Conservation (phyloP, 2,888 invertebrate genomes). For the Orchesella flavescens region DNA sequence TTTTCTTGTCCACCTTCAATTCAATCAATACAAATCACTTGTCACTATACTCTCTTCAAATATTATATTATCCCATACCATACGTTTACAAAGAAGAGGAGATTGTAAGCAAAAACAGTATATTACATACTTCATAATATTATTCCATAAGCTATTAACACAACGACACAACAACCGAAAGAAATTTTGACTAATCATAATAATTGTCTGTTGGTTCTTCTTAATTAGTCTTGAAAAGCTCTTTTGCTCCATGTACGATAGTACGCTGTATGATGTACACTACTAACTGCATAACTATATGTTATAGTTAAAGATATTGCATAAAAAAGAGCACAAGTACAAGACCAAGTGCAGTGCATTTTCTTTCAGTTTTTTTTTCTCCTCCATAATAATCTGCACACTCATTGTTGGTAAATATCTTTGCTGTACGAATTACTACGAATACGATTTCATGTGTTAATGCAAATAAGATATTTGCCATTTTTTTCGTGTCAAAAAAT, state of each 20-base stretch:
- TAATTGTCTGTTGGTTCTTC: slow-evolving; percentile 12
- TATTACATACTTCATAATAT: background rate
- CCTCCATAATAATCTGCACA: no score
- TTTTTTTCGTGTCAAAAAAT: slow-evolving; percentile 9
- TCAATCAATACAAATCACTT: background rate
- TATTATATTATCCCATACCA: no score
- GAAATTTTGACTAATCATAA: slow-evolving; percentile 21
- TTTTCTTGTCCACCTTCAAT: background rate
- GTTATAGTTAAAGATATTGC: no score
- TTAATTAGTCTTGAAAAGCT: slow-evolving; percentile 9
- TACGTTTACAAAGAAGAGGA: background rate
- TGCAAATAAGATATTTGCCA: background rate
- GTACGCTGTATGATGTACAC: background rate
- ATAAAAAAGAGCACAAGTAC: background rate
- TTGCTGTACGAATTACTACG: no score
- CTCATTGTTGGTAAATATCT: background rate
- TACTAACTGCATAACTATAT: background rate
- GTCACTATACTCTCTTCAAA: background rate
- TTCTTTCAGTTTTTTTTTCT: background rate
- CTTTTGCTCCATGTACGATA: background rate
- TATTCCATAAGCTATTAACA: background rate
- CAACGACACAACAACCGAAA: background rate
- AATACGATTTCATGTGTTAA: background rate
- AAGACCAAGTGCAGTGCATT: background rate
- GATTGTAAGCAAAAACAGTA: background rate